Evolutionary conservation across 2,797 vertebrate genomes (phyloP).

Genomic region (Nyctibius grandis): DNA sequence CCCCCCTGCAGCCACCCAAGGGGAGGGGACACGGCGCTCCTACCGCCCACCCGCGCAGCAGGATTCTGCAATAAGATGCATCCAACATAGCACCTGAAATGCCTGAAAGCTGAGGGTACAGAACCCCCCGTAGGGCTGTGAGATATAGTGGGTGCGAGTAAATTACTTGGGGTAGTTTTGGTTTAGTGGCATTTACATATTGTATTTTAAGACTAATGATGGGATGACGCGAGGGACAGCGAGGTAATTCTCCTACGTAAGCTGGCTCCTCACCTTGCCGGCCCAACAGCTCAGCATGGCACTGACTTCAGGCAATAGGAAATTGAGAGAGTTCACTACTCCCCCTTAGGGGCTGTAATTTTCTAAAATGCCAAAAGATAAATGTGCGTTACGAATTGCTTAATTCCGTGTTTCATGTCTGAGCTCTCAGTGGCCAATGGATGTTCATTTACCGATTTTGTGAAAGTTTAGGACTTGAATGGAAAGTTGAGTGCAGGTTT

Average conservation of each 20-base stretch:
- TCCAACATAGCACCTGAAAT: background rate
- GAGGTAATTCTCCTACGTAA: background rate
- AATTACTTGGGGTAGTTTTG: background rate
- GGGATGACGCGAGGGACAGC: background rate
- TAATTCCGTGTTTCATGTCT: rapidly evolving
- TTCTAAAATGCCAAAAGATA: background rate
- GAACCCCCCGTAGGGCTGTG: rapidly evolving
- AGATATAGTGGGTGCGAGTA: rapidly evolving
- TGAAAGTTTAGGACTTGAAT: background rate
- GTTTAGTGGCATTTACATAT: background rate
- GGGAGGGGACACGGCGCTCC: rapidly evolving
- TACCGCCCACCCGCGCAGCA: background rate
- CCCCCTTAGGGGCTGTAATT: background rate
- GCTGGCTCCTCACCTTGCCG: background rate
- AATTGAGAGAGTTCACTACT: background rate
- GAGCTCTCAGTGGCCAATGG: background rate
- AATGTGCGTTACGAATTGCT: rapidly evolving
- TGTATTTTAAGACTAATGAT: background rate
- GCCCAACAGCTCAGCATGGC: background rate
- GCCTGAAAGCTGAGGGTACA: background rate
- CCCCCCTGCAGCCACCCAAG: background rate
- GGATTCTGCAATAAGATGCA: background rate
- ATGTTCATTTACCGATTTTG: rapidly evolving
- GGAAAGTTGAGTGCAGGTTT: background rate
- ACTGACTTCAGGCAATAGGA: background rate